A percentile compares a stretch with the other conserved stretches of the same genome.
These are phyloP conservation scores for Rhodeus uyekii DNA, from an alignment of 2,797 vertebrate genomes.

Conservation along the genomic window DNA sequence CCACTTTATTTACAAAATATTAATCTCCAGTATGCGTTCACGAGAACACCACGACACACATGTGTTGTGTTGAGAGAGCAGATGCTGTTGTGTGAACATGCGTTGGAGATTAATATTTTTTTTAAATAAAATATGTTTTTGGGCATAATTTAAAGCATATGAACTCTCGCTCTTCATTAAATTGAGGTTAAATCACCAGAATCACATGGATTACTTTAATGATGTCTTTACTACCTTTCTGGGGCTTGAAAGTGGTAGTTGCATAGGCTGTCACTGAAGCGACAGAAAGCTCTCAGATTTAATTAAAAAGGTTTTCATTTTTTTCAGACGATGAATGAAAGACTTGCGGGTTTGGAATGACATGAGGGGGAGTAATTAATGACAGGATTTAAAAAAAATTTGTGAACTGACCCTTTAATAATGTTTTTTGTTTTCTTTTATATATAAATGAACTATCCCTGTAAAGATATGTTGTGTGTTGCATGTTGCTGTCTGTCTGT, in stretches of 20 bases:
- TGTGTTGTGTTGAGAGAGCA: not conserved
- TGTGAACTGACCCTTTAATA: not conserved
- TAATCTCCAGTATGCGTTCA: not conserved
- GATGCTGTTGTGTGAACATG: too few species aligned
- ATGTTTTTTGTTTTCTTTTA: not conserved
- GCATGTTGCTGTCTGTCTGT: conserved; percentile 35
- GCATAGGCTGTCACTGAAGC: too few species aligned
- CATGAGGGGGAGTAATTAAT: not conserved
- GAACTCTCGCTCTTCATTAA: not conserved
- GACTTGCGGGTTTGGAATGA: not conserved
- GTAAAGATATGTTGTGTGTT: conserved; percentile 30
- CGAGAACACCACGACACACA: not conserved
- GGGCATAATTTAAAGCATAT: too few species aligned
- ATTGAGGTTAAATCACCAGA: not conserved
- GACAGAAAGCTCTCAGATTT: too few species aligned
- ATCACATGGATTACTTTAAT: not conserved
- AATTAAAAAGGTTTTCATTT: too few species aligned
- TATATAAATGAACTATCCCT: not conserved
- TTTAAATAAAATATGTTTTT: not conserved
- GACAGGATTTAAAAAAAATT: too few species aligned
- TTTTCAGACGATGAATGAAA: too few species aligned
- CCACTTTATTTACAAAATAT: not conserved
- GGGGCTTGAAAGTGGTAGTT: too few species aligned
- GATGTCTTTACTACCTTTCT: not conserved
- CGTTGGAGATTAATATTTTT: not conserved